Evolutionary conservation across 1,140 invertebrate species (phyloP), one percentile per base, ranked within the genome.

Genomic region (Ganaspis sp.): DNA sequence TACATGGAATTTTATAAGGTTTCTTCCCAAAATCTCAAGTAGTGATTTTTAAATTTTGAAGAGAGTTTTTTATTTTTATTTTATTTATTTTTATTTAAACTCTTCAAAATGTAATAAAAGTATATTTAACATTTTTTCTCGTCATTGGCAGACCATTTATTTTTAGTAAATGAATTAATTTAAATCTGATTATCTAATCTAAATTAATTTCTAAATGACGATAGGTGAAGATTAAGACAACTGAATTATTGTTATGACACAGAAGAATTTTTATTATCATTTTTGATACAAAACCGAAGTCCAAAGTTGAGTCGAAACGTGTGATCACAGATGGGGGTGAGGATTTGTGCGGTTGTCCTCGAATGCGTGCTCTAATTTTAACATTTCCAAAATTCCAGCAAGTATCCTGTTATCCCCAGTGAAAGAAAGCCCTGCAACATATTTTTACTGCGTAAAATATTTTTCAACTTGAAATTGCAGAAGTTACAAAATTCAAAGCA

Each of bases 261-360:
- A 90, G 90, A 90, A 87, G 85, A 88, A 90, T 88, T 91, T 90
- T 90, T 89, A 89, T 89, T 88, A 84, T 79, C 58, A 78, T 88
- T 91, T 91, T 91, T 88, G 86, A 90, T 88, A 90, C 88, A 90
- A 88, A 87, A 88, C 85, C 87, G 87, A 90, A 89, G 85, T 88
- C 87, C 86, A 86, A 90, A 91, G 87, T 80, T 81, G 80, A 75
- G 84, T 85, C 90, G 88, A 91, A 91, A 91, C 72, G 86, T 91
- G 88, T 91, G 89, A 90, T 91, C 88, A 90, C 88, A 90, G 86
- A 90, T 91, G 89, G 89, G 86, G 85, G 87, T 90, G 88, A 87
- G 87, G 81, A 85, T 81, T 87, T 88, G 90, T 91, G 90, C 90
- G 90, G 90, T 91, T 91, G 90, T 90, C 87, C 85, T 85, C 83